Conservation (phyloP, 2,797 vertebrate species). For the Tolypeutes matacus region DNA sequence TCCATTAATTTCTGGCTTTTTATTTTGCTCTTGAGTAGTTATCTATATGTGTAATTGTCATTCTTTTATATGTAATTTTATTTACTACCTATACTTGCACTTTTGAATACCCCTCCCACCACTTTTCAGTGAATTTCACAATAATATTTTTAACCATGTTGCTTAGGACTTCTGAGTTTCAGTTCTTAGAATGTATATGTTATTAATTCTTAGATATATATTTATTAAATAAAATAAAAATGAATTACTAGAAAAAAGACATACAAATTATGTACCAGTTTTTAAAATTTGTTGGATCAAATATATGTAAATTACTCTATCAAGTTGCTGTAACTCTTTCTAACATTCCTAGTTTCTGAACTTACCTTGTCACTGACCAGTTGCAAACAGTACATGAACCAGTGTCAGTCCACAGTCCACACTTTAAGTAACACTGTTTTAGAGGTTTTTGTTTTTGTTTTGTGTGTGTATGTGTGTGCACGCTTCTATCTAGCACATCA, state of each 20-base stretch:
- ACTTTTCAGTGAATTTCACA: neutral
- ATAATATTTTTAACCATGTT: slow-evolving; percentile 1
- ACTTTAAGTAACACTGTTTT: neutral
- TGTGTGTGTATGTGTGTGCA: too few species aligned
- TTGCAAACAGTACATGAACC: neutral
- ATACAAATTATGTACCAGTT: neutral
- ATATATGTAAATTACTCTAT: neutral
- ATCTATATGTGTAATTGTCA: neutral
- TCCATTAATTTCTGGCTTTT: neutral
- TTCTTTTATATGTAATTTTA: neutral
- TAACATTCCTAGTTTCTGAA: neutral
- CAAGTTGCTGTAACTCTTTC: neutral
- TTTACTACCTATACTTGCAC: neutral
- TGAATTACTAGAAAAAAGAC: neutral
- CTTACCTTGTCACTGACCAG: neutral
- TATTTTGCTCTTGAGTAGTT: neutral
- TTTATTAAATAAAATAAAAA: neutral
- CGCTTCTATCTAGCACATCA: neutral
- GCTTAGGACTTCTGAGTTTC: neutral
- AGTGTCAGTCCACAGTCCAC: neutral
- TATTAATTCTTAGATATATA: neutral
- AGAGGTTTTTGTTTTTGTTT: too few species aligned
- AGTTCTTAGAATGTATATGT: neutral
- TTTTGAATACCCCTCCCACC: neutral
- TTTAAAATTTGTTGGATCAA: neutral